Evolutionary conservation across 2,113 vertebrate species (phyloP), one percentile per base, ranked within the genome.

Genomic region (Coryphaenoides rupestris): DNA sequence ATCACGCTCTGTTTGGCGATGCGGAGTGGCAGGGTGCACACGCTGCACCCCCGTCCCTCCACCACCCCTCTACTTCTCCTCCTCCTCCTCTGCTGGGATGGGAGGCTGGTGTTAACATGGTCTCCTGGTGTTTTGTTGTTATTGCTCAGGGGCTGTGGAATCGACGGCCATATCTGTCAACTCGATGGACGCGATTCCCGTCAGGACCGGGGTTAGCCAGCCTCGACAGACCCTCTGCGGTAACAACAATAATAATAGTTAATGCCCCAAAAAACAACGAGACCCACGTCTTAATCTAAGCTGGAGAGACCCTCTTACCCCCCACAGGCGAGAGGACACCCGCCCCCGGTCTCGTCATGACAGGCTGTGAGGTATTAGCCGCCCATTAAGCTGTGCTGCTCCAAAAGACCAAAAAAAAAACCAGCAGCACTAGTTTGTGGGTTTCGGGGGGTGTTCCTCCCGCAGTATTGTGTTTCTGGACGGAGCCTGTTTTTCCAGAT

Each of bases 361-460:
- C 74, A 23, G 54, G n/a, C n/a, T n/a, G n/a, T n/a, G n/a, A 59
- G 28, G 80, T 72, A 7, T 50, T 59, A 47, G 47, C 21, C 24
- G 0, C 14, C n/a, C n/a, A n/a, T n/a, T n/a, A n/a, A n/a, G n/a
- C n/a, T n/a, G 23, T 23, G 16, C 4, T 58, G n/a, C n/a, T n/a
- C n/a, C n/a, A n/a, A n/a, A n/a, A n/a, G n/a, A n/a, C n/a, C n/a
- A n/a, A n/a, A n/a, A n/a, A n/a, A 72, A 62, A 65, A 87, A 87
- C 83, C 63, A 63, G 85, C 60, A 76, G 9, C 72, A 60, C 89
- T 88, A 68, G 87, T 90, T 88, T 82, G 64, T 75, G 64, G 74
- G 87, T 90, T 89, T 90, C 86, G 72, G 72, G 65, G 76, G 68
- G 78, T 40, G 85, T 78, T 82, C 65, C 79, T 76, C 2, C n/a